phyloP scores from a whole-genome alignment of 2,797 vertebrate genomes.

The Xenops minutus region DNA sequence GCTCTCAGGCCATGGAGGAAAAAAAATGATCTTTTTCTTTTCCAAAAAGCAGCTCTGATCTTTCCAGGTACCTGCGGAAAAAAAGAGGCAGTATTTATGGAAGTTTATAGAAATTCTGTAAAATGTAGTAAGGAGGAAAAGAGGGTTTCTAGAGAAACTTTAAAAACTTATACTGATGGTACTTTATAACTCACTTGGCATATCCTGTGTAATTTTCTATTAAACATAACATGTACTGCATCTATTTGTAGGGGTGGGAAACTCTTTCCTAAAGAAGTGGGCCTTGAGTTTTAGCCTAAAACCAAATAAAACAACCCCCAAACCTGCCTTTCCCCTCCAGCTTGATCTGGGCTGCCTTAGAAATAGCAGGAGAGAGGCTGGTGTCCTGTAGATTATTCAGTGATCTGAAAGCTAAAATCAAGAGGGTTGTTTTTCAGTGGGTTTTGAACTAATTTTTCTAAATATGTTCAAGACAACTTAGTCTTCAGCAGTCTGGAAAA shows the following conservation, averaged over 20 bases:
- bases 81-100: neutral
- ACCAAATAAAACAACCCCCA: neutral
- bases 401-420: neutral
- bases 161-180: neutral
- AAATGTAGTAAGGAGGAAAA: neutral
- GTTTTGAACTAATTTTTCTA: neutral
- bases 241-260: neutral
- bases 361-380: neutral
- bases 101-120: neutral
- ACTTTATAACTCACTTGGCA: neutral
- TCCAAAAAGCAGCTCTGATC: neutral
- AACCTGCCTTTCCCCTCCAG: neutral
- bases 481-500: neutral
- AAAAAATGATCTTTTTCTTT: neutral
- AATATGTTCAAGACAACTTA: neutral
- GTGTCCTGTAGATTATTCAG: neutral
- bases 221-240: neutral
- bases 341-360: neutral
- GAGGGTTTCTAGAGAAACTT: neutral
- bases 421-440: accelerated
- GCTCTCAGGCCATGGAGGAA: neutral
- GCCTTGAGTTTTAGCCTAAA: neutral
- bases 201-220: neutral
- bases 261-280: neutral
- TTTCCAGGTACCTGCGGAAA: neutral